Base-by-base conservation (phyloP, 2,888 invertebrate genomes). In the Lepidochitona cinerea region DNA sequence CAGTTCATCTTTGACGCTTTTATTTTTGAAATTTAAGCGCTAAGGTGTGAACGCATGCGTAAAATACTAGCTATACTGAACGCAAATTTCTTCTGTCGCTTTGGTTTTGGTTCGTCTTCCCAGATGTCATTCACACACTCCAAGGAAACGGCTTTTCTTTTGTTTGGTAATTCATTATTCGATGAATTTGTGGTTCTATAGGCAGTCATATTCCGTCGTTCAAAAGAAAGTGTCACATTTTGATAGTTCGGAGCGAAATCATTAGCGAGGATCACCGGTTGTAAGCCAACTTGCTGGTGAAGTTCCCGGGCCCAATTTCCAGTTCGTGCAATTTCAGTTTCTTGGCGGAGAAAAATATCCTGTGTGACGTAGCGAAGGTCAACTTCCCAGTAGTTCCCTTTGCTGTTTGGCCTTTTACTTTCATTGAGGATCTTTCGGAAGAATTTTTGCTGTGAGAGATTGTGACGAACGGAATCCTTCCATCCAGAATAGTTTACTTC, bases 401-500 rank as follows among this genome's bases (percentile, higher is more conserved):
- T 75, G n/a, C n/a, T n/a, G n/a, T n/a, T n/a, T n/a, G n/a, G n/a
- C 23, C 73, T 70, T 5, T 59, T 71, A 4, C 54, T 26, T 0
- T 68, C 32, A 23, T 71, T 71, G 1, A 66, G 59, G 9, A 73
- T 71, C 69, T 83, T 85, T 72, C 75, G 69, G 75, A 85, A 85
- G 68, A 84, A 86, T 3, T 66, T 29, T 49, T 76, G 77, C 71
- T 80, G 73, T 33, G 85, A 83, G 12, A 86, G 76, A 35, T 81
- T 85, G 80, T 86, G 85, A 6, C 86, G 80, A 0, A 85, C 80
- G 1, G 84, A 85, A 68, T 84, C 83, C 68, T 77, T 81, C 86
- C 86, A 86, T 3, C 86, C 85, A 12, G 59, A 71, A 76, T 86
- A 86, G 4, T 68, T 32, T n/a, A 79, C 81, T n/a, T 37, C 18